Evolutionary conservation across 2,113 vertebrate species (phyloP).

Genomic region (Dermatemys mawii): DNA sequence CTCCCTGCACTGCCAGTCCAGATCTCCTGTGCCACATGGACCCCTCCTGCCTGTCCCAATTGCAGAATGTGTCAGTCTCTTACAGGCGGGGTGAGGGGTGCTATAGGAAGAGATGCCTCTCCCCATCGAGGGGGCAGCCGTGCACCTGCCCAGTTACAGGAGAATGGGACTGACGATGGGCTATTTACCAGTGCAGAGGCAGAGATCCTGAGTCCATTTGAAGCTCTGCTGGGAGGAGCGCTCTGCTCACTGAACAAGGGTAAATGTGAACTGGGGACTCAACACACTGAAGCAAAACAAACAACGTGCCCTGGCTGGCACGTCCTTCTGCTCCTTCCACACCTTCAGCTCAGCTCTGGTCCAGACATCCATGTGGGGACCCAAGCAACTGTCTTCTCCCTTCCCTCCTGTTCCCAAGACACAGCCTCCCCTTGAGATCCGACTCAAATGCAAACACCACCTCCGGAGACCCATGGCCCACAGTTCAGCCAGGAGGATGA

Average conservation of each 20-base stretch:
- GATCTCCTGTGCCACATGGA: neutral
- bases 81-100: neutral
- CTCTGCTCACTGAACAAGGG: rapidly evolving
- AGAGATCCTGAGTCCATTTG: rapidly evolving
- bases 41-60: neutral
- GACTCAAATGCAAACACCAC: neutral
- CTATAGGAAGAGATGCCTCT: rapidly evolving
- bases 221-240: neutral
- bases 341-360: neutral
- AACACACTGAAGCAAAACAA: neutral
- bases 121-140: neutral
- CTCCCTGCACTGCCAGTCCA: neutral
- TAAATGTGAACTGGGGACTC: neutral
- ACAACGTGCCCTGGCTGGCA: too few species aligned
- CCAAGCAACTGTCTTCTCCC: neutral
- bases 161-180: neutral
- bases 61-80: neutral
- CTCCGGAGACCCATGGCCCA: neutral
- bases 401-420: neutral
- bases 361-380: neutral
- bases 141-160: neutral
- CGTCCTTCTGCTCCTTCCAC: neutral
- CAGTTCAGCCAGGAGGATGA: neutral
- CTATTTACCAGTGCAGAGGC: rapidly evolving
- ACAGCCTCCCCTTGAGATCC: neutral